Evolutionary conservation across 1,140 invertebrate genomes (phyloP), one percentile per base, ranked within the genome.

Genomic region (Caerostris darwini): DNA sequence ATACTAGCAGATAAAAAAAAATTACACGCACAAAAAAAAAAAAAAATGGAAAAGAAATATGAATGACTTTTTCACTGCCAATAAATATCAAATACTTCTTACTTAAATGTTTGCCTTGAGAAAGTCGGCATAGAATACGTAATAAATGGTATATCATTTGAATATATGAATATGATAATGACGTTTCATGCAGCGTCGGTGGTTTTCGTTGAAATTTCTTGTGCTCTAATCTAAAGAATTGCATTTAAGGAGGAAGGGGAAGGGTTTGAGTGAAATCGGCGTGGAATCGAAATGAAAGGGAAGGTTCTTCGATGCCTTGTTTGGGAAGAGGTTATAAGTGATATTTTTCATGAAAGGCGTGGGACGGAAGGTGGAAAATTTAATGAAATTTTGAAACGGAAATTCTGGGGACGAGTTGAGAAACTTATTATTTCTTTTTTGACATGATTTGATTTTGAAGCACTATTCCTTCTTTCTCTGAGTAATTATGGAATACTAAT

Each of bases 401-500:
- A 56, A 81, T 81, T n/a, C 10, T 14, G 67, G n/a, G 81, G 71
- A 90, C 56, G n/a, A 58, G 19, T 17, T n/a, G 56, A 81, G 56
- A 56, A 59, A 90, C 71, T 81, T 53, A 90, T 77, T 81, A n/a
- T n/a, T n/a, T n/a, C n/a, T n/a, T n/a, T n/a, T 81, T 59, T 58
- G 81, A 90, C 89, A 90, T 90, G 89, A 90, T 81, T 90, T 90
- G 89, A 58, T 89, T 90, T 19, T 5, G n/a, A 81, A 34, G 59
- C 81, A 77, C 69, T 77, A 34, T 77, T 77, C 34, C 69, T 10
- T 77, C 12, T n/a, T n/a, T 34, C 50, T 50, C 19, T 12, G 69
- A 77, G 34, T 77, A 77, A 77, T 77, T 77, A 34, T 77, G 69
- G 69, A 77, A 77, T 50, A 77, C 69, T 77, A 77, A 77, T 77